Base-by-base conservation (phyloP, 2,113 vertebrate species). In the Oxyura jamaicensis region DNA sequence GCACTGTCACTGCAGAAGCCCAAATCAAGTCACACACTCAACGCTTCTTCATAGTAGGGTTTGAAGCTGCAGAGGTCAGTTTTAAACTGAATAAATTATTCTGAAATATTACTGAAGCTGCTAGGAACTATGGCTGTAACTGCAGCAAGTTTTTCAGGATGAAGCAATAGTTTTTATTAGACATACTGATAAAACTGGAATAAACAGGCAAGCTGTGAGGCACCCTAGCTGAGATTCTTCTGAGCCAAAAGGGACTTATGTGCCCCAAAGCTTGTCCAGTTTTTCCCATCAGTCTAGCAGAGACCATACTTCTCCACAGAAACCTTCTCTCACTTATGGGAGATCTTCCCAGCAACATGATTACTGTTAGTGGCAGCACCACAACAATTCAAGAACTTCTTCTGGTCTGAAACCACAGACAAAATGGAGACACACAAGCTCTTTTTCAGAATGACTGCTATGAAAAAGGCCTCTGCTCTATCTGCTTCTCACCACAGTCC, bases 401-500 rank as follows among this genome's bases (percentile, higher is more conserved):
- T 33, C 22, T 12, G 13, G 10, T 74, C 65, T 86, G 42, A 67
- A 78, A 71, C 85, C 28, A 0, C 53, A 82, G 60, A 59, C 31
- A 68, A 91, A 73, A 28, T 82, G 86, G 56, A 96, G 78, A 65
- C 31, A 36, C 1, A 2, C 6, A 80, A 80, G 59, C 36, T 71
- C 58, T 86, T 88, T 85, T 80, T 90, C 50, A 85, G 71, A 83
- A 44, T 0, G 8, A 81, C 84, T 41, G 46, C 55, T 58, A 16
- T 3, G 4, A 44, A 73, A 66, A 58, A 69, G 23, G 14, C 19
- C 79, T 88, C 75, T 74, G 28, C 16, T 36, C 21, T 35, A 3
- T 67, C 46, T 36, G 56, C 18, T 18, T 90, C 41, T 55, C 58
- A 73, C 85, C 96, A 76, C 93, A 90, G 75, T 59, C 85, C 60